Base-by-base conservation (phyloP, 2,113 vertebrate species). In the Morphnarchus princeps region DNA sequence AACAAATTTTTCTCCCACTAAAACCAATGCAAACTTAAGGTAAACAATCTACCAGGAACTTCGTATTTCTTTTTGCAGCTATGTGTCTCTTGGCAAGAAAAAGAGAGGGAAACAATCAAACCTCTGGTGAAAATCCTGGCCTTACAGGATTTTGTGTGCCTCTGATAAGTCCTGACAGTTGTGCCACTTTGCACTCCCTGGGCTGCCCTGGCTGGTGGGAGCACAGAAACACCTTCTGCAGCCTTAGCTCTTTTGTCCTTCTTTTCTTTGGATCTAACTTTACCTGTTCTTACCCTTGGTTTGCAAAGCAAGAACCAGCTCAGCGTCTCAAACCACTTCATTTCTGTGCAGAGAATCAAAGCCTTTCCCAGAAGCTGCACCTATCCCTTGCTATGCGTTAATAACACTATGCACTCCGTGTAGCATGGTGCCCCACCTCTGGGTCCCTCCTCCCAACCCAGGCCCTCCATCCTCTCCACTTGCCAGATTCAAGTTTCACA, bases 391-490 rank as follows among this genome's bases (percentile, higher is more conserved):
- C 29, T 55, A 3, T n/a, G 5, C 8, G 13, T 57, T 34, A 49
- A 26, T 34, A 58, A 9, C 17, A 45, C 19, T 21, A 7, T 5
- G 8, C 5, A 31, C 4, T 34, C 18, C 8, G 8, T 0, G 0
- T 2, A 72, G 16, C 0, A 2, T 4, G 6, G 2, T 28, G 16
- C 18, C 24, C 17, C 28, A 52, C 1, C 5, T 16, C 38, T 36
- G 5, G 6, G 8, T 47, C 43, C 6, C 28, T 57, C 43, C 6
- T 79, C 45, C 87, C 57, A 59, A 18, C 6, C 32, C 28, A 76
- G 6, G 21, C 14, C 13, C 34, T 67, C 43, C 21, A 24, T 32
- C 65, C 57, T 32, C 38, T 77, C 19, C 25, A 36, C 40, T 25
- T 19, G 4, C 9, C 13, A 66, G 24, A 54, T 34, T 31, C 21